These are phyloP conservation scores for Drosophila kanekoi DNA, from an alignment of 2,888 invertebrate species.

Conservation along the genomic window DNA sequence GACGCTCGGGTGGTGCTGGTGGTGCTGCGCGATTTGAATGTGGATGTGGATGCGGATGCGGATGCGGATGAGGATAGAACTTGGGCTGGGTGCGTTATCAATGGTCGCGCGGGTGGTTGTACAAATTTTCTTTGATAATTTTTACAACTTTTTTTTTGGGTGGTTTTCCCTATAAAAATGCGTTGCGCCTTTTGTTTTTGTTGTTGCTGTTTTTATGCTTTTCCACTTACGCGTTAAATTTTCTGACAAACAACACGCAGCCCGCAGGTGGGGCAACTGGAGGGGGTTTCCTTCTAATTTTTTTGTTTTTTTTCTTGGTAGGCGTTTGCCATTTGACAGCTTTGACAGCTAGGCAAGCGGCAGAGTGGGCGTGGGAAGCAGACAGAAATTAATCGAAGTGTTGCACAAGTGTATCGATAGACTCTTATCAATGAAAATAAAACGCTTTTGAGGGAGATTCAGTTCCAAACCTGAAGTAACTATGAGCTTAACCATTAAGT, in stretches of 20 bases:
- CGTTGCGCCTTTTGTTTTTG: constrained; percentile 27
- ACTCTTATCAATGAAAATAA: too few species aligned
- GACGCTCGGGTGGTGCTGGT: background rate
- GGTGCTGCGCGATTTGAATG: constrained; percentile 4
- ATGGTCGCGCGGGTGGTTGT: constrained; percentile 58
- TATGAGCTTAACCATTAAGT: too few species aligned
- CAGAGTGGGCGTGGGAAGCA: background rate
- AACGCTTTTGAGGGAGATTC: too few species aligned
- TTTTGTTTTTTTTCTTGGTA: constrained; percentile 1
- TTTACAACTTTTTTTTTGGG: constrained; percentile 59
- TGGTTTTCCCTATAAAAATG: constrained; percentile 39
- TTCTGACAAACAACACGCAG: constrained; percentile 70
- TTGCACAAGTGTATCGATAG: too few species aligned
- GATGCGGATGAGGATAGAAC: constrained; percentile 21
- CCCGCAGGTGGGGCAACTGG: constrained; percentile 11
- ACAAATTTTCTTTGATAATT: constrained; percentile 74
- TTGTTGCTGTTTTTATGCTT: constrained; percentile 51
- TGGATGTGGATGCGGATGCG: constrained; percentile 11
- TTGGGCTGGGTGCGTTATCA: constrained; percentile 58
- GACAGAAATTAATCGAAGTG: background rate
- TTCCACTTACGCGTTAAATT: constrained; percentile 75
- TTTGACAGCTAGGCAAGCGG: constrained; percentile 28
- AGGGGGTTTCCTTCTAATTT: background rate
- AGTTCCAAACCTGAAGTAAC: too few species aligned
- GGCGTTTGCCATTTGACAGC: constrained; percentile 60